phyloP scores from a whole-genome alignment of 2,888 invertebrate genomes.

The Cetonia aurata region DNA sequence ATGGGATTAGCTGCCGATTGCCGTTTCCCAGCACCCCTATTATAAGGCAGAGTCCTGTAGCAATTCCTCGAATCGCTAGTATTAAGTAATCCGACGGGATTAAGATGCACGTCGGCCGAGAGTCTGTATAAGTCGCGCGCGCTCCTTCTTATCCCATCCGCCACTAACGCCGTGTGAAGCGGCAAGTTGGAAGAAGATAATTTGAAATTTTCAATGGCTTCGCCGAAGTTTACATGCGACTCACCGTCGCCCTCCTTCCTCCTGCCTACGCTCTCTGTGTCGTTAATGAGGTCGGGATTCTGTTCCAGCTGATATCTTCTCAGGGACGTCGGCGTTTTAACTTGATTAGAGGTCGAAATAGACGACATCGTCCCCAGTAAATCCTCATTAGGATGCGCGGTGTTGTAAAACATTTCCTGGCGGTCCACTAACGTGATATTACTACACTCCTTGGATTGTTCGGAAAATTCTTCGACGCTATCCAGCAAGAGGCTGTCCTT shows the following conservation, averaged over 20 bases:
- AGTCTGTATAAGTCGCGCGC: slow-evolving; percentile 73
- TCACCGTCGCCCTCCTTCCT: slow-evolving; percentile 64
- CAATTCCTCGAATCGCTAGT: slow-evolving; percentile 79
- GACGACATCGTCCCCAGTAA: slow-evolving; percentile 58
- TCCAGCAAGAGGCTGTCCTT: slow-evolving; percentile 61
- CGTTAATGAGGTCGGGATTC: slow-evolving; percentile 85
- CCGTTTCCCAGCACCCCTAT: slow-evolving; percentile 70
- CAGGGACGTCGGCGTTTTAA: slow-evolving; percentile 71
- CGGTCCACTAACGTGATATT: slow-evolving; percentile 55
- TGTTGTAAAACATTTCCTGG: slow-evolving; percentile 57
- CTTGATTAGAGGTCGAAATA: slow-evolving; percentile 66
- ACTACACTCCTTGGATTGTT: slow-evolving; percentile 57
- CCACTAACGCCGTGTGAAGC: slow-evolving; percentile 37
- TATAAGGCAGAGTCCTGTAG: slow-evolving; percentile 84
- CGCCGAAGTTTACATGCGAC: slow-evolving; percentile 57
- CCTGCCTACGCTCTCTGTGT: slow-evolving; percentile 74
- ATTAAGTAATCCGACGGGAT: slow-evolving; percentile 82
- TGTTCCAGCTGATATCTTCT: slow-evolving; percentile 72
- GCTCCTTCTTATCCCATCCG: slow-evolving; percentile 51
- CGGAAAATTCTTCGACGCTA: slow-evolving; percentile 59
- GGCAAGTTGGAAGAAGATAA: slow-evolving; percentile 64
- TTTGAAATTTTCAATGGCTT: slow-evolving; percentile 60
- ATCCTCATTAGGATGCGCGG: slow-evolving; percentile 61
- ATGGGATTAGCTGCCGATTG: slow-evolving; percentile 70
- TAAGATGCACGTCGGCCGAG: slow-evolving; percentile 80